Conservation (phyloP, 2,797 vertebrate genomes). For the Somateria mollissima region DNA sequence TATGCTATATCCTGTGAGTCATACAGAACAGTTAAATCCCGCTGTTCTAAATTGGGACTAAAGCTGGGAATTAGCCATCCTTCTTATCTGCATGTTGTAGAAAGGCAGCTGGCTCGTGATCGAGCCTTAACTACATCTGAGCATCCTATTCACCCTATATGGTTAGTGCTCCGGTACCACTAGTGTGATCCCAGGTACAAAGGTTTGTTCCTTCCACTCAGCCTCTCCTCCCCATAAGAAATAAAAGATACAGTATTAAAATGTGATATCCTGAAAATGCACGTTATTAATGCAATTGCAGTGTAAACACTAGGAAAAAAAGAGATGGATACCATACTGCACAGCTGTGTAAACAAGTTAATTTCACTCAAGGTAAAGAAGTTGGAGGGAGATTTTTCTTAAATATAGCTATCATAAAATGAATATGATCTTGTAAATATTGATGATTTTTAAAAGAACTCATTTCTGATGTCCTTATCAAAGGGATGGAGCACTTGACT, state of each 20-base stretch:
- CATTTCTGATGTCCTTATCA: background rate
- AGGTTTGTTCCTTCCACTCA: background rate
- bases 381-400: background rate
- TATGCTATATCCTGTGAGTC: background rate
- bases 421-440: background rate
- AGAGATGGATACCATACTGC: background rate
- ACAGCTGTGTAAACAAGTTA: background rate
- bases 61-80: constrained; percentile 30
- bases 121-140: background rate
- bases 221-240: background rate
- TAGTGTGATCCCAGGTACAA: background rate
- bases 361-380: background rate
- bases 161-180: background rate
- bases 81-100: background rate
- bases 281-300: background rate
- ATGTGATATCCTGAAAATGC: background rate
- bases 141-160: background rate
- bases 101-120: background rate
- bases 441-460: background rate
- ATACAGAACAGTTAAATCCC: background rate
- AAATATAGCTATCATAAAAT: background rate
- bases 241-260: background rate
- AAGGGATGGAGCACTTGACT: background rate
- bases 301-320: background rate
- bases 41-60: background rate